Conservation (phyloP, 2,797 vertebrate genomes). For the Gambelia wislizenii region DNA sequence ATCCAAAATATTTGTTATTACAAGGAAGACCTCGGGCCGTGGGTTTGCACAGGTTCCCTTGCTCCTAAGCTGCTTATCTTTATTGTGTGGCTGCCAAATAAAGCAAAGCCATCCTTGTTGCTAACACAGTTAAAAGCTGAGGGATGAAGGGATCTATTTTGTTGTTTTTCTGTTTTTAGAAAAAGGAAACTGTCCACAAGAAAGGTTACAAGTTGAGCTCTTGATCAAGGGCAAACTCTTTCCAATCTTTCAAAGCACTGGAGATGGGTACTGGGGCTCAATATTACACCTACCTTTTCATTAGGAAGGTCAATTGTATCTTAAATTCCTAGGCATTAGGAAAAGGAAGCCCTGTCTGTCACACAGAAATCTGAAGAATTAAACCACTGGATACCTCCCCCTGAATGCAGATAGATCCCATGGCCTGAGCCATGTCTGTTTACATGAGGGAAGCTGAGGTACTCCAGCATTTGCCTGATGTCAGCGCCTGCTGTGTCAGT, state of each 20-base stretch:
- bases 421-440: not conserved
- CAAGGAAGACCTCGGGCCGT: constrained; percentile 51
- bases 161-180: not conserved
- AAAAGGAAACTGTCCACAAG: not conserved
- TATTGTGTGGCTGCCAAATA: constrained; percentile 67
- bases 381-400: not conserved
- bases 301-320: not conserved
- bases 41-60: constrained; percentile 61
- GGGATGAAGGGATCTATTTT: not conserved
- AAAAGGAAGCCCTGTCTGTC: not conserved
- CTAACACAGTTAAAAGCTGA: constrained; percentile 48
- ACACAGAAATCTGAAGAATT: not conserved
- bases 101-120: constrained; percentile 65
- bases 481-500: too few species aligned
- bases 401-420: not conserved
- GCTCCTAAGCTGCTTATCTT: constrained; percentile 67
- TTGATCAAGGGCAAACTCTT: constrained; percentile 18
- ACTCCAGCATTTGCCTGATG: too few species aligned
- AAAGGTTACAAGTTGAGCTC: constrained; percentile 15
- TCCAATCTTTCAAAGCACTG: not conserved
- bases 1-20: constrained; percentile 54
- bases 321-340: not conserved
- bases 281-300: not conserved
- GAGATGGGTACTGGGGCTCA: not conserved
- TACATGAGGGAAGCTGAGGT: too few species aligned